Base-by-base conservation (phyloP, 2,113 vertebrate species). In the Onychostoma macrolepis region DNA sequence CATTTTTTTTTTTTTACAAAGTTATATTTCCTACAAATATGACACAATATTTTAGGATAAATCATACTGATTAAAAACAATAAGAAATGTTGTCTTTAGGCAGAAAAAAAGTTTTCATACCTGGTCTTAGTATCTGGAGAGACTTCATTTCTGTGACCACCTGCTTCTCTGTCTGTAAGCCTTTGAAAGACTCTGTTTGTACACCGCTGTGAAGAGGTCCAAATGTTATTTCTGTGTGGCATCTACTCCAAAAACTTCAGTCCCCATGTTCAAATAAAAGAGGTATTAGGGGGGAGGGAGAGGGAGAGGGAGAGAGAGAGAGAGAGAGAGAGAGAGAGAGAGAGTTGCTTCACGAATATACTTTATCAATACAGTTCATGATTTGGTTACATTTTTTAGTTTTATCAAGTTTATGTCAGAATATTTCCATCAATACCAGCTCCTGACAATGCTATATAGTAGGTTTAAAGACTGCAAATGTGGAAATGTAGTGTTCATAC, bases 71-170 rank as follows among this genome's bases (percentile, higher is more conserved):
- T 81, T 26, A 38, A 80, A 65, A 21, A 12, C 28, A 50, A 21
- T 9, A 71, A 26, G 3, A n/a, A 80, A 50, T 15, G 2, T 72
- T 4, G 19, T 76, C 15, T 28, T 83, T 69, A 30, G 11, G 17
- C 11, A 79, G 21, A n/a, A 87, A 67, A 6, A 13, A 7, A 61
- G 15, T 74, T 78, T 85, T 61, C 92, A 6, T 84, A 95, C 94
- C 94, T 91, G 91, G 76, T 86, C 72, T 87, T 5, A 81, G 67
- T 7, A 76, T 89, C 41, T 28, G 84, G 8, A 90, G 74, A 84
- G 83, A 82, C 0, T 79, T 75, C 94, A 95, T 95, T 45, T 83
- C 87, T 83, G 43, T 77, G 65, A 75, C 80, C 43, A 84, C 53
- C 80, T 65, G 83, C 61, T 71, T 3, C 88, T 58, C 71, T 88